These are phyloP conservation scores for Sesamia inferens DNA, from an alignment of 2,888 invertebrate species.

Conservation along the genomic window DNA sequence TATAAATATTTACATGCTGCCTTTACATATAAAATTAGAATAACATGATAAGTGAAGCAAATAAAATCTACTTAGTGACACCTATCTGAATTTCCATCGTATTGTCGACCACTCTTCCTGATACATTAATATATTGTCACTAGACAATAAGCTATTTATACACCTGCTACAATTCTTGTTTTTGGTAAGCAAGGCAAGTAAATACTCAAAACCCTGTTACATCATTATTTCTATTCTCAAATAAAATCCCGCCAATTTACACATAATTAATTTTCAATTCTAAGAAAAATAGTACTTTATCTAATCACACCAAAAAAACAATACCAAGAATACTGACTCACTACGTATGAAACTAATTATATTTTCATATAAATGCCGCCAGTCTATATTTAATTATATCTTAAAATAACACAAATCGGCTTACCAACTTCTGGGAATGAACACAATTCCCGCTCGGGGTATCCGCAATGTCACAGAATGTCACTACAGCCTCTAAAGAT, in stretches of 20 bases:
- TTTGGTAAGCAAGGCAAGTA: neutral
- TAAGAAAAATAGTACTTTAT: conserved; percentile 50
- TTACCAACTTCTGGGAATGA: conserved; percentile 83
- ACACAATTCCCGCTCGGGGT: conserved; percentile 72
- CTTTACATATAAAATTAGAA: neutral
- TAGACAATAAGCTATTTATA: too few species aligned
- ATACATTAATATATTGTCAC: too few species aligned
- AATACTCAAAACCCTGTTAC: neutral
- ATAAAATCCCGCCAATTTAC: conserved; percentile 17
- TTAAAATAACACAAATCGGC: conserved; percentile 86
- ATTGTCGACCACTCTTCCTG: neutral
- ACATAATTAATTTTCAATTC: conserved; percentile 29
- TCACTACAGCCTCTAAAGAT: conserved; percentile 54
- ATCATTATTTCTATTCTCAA: conserved; percentile 1
- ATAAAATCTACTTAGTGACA: too few species aligned
- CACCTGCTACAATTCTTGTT: neutral
- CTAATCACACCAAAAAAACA: conserved; percentile 66
- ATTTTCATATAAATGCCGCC: conserved; percentile 83
- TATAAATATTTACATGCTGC: neutral
- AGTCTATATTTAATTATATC: conserved; percentile 88
- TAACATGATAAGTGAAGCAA: neutral
- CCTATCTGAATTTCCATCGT: neutral
- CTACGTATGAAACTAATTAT: conserved; percentile 84
- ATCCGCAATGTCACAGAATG: conserved; percentile 70
- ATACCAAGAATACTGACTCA: conserved; percentile 80